Evolutionary conservation across 1,140 invertebrate genomes (phyloP), one percentile per base, ranked within the genome.

Genomic region (Drosophila quadrilineata): DNA sequence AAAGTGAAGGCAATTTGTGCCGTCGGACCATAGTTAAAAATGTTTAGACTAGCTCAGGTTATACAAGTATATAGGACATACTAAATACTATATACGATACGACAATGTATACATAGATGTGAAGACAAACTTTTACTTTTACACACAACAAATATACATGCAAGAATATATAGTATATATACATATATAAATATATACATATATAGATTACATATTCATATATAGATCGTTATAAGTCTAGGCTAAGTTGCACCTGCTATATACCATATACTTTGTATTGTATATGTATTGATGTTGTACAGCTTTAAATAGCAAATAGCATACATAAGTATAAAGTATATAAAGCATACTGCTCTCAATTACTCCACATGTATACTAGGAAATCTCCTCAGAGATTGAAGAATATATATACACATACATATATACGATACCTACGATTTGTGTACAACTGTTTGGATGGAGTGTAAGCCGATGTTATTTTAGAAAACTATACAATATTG

Each of bases 21-120:
- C 69, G 35, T 36, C 52, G 77, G 77, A 84, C 77, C 77, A 84
- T 84, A 84, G 77, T 77, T 77, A 84, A 84, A 82, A 85, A 79
- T 84, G 65, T 84, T 84, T 84, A 85, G 79, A 84, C 79, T 84
- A 85, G 74, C 79, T 84, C 79, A 84, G 79, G 79, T 84, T 84
- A 85, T 65, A 74, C 45, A 71, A 48, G 48, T 46, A 52, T 76
- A 62, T 50, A 64, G 52, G 56, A 31, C 19, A 48, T 29, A 48
- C 10, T 53, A 46, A 48, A 66, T 60, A 48, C 14, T 53, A 40
- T 64, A 68, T 40, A 38, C 24, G 35, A 48, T 60, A 45, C 35
- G 53, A 19, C 19, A 9, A 40, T 28, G 57, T 10, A 58, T 16
- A 29, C 10, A 52, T 40, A 62, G 19, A 65, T 48, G 19, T 33